Evolutionary conservation across 2,113 vertebrate species (phyloP).

Genomic region (Caretta caretta): DNA sequence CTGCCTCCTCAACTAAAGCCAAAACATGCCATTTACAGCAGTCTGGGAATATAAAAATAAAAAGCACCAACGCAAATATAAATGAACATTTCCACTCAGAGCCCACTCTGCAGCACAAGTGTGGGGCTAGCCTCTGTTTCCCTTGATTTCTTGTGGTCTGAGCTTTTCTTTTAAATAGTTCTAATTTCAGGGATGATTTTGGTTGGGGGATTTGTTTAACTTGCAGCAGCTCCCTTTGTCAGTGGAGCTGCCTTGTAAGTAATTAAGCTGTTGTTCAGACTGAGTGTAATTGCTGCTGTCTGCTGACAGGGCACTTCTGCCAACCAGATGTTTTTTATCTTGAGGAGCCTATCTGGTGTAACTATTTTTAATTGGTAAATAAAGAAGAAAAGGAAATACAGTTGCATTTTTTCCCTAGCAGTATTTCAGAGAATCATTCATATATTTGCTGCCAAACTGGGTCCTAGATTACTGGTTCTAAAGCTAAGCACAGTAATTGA

Average conservation of each 20-base stretch:
- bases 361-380: constrained; percentile 69
- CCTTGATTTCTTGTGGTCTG: background rate
- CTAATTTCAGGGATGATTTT: constrained; percentile 6
- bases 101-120: background rate
- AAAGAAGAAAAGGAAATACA: constrained; percentile 40
- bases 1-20: background rate
- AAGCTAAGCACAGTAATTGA: background rate
- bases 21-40: background rate
- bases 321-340: constrained; percentile 73
- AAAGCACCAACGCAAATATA: background rate
- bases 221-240: constrained; percentile 48
- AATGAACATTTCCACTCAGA: background rate
- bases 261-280: constrained; percentile 72
- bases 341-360: constrained; percentile 52
- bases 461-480: background rate
- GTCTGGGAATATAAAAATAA: background rate
- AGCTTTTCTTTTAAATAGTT: background rate
- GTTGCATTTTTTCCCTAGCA: constrained; percentile 35
- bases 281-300: constrained; percentile 70
- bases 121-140: background rate
- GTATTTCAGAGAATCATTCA: background rate
- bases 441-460: background rate
- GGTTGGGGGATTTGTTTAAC: constrained; percentile 19
- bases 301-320: constrained; percentile 71
- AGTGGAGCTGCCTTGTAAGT: constrained; percentile 48